Conservation (phyloP, 2,113 vertebrate genomes). For the Nanorana parkeri region DNA sequence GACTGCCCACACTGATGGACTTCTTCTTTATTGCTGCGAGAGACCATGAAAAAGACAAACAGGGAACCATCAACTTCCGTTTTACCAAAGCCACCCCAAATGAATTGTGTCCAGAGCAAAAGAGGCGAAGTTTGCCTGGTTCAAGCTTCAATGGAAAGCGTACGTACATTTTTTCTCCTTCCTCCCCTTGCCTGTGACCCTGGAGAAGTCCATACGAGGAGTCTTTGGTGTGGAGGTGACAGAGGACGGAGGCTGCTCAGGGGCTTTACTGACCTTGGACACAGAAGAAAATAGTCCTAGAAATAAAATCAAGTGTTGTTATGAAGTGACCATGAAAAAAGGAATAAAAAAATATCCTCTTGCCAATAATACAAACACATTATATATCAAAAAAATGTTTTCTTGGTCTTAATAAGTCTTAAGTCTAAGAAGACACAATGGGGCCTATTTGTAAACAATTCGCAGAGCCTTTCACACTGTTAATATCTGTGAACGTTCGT, state of each 20-base stretch:
- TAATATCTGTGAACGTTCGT: no score
- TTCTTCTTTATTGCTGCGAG: slow-evolving; percentile 79
- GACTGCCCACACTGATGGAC: slow-evolving; percentile 73
- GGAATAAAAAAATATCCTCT: no score
- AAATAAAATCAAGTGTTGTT: background rate
- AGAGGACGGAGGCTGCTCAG: slow-evolving; percentile 79
- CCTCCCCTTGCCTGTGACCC: slow-evolving; percentile 82
- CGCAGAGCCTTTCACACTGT: no score
- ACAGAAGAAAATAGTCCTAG: slow-evolving; percentile 88
- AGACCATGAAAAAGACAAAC: background rate
- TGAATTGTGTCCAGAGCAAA: background rate
- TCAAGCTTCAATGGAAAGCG: slow-evolving; percentile 50
- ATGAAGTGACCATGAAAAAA: background rate
- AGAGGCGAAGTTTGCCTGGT: background rate
- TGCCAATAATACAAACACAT: no score
- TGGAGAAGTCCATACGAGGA: slow-evolving; percentile 86
- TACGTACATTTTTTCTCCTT: slow-evolving; percentile 83
- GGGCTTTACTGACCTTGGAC: slow-evolving; percentile 85
- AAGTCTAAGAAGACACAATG: no score
- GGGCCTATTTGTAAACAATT: no score
- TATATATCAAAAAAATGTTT: no score
- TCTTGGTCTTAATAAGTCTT: no score
- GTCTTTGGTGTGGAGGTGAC: slow-evolving; percentile 87
- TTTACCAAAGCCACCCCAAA: no score
- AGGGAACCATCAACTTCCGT: no score